Percentiles rank a stretch among this genome's conserved stretches.
Conservation (phyloP, 1,140 invertebrate genomes). For the Caerostris extrusa region DNA sequence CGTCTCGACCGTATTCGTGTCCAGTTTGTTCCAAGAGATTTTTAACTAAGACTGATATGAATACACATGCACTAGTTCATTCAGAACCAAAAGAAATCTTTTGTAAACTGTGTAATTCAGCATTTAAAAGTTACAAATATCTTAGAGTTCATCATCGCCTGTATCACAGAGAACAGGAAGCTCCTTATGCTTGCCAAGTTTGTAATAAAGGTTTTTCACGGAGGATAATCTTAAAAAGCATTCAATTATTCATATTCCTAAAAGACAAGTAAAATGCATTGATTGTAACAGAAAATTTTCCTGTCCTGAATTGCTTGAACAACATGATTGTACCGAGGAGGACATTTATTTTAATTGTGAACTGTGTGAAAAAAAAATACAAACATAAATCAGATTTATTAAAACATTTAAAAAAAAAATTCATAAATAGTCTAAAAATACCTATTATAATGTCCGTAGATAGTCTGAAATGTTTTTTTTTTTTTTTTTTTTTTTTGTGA, state of each 20-base stretch:
- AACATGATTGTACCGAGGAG: neutral
- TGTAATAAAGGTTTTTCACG: slow-evolving; percentile 92
- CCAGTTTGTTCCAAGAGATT: slow-evolving; percentile 62
- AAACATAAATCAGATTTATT: slow-evolving; percentile 18
- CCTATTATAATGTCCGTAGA: neutral
- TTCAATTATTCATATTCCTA: slow-evolving; percentile 83
- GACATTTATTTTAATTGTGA: neutral
- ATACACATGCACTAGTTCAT: slow-evolving; percentile 62
- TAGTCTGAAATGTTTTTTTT: too few species aligned
- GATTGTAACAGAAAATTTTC: slow-evolving; percentile 47
- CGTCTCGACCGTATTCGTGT: slow-evolving; percentile 78
- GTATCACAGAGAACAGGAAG: slow-evolving; percentile 80
- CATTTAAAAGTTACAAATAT: slow-evolving; percentile 62
- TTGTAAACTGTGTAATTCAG: slow-evolving; percentile 50
- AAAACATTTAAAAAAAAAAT: slow-evolving; percentile 5
- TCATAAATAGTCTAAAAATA: neutral
- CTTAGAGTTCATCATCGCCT: slow-evolving; percentile 53
- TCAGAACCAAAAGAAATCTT: slow-evolving; percentile 28
- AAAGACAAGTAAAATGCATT: slow-evolving; percentile 77
- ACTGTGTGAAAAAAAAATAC: slow-evolving; percentile 48
- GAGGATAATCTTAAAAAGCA: slow-evolving; percentile 95
- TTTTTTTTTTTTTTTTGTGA: too few species aligned
- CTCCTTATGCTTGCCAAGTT: slow-evolving; percentile 88
- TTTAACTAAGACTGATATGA: slow-evolving; percentile 43
- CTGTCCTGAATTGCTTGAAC: neutral